Base-by-base conservation (phyloP, 2,113 vertebrate genomes). In the Mugil cephalus region DNA sequence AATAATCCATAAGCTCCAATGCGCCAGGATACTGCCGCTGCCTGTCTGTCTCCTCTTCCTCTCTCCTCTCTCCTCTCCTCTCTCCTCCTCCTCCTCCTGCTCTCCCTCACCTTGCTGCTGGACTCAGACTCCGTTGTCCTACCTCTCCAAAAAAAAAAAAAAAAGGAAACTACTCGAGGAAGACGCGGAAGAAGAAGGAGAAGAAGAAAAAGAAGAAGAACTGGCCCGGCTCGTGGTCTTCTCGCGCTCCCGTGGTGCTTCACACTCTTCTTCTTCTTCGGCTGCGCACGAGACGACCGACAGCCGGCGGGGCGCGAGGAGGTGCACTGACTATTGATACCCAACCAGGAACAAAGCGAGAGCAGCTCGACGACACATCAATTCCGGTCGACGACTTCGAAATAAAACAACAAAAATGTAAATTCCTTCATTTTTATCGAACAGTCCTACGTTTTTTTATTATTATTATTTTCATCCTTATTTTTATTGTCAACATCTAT, bases 1-100 rank as follows among this genome's bases (percentile, higher is more conserved):
- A 91, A 91, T 90, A 90, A 90, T 89, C 87, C 91, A 88, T 91
- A 90, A 93, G 88, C 92, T 93, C 91, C 93, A 90, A 88, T 93
- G 94, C 91, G 93, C 89, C 90, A 90, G 76, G 68, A 83, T 74
- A 30, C 88, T 83, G 90, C 67, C 69, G 74, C 67, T 58, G 74
- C 47, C 77, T 60, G 60, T 64, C 70, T 68, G 36, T 51, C 64
- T 52, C 38, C 60, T 76, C 71, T 74, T 74, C 81, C 61, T 71
- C 73, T 53, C 40, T 52, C 18, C 46, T 50, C 54, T 5, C 5
- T 15, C 13, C 51, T 47, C 56, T n/a, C n/a, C n/a, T n/a, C n/a
- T n/a, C 45, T 54, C 35, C 30, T 58, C 56, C 61, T 64, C 75
- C 59, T 64, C 50, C 40, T 66, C 68, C 47, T 66, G 34, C 68